Evolutionary conservation across 2,888 invertebrate species (phyloP), one percentile per base, ranked within the genome.

Genomic region (Chrysomela aeneicollis): DNA sequence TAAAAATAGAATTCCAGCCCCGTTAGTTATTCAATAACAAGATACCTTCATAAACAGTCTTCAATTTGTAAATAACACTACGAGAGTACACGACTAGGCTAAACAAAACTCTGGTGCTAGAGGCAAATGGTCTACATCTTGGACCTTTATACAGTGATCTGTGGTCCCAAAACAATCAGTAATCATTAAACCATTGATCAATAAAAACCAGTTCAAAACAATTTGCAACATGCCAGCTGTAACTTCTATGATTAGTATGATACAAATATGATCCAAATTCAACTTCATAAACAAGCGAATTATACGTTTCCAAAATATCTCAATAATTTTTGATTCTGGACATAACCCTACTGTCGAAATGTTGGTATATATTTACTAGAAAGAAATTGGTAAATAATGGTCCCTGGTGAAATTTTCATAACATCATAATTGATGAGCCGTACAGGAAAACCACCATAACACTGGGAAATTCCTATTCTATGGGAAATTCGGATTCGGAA

Each of bases 141-240:
- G 35, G 54, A 26, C 49, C 62, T 60, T 64, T 62, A 66, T 61
- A 32, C 21, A 54, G 37, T 57, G 52, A 32, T 30, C 71, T 63
- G 70, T 50, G 64, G 67, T 71, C 59, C 68, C 57, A 66, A 71
- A 71, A 68, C 69, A 61, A 69, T 65, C 26, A 26, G 26, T 26
- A 26, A 26, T 26, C 64, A 15, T 51, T 46, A 49, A 15, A 51
- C 46, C 49, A 59, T 52, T 52, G 57, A 64, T 64, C 64, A 58
- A 64, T 64, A 64, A 61, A 64, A 61, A 57, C 54, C 46, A 32
- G 37, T 64, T 47, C 15, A 42, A 42, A 58, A 22, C 21, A 30
- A 61, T 42, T 52, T 8, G 6, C 6, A 26, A 3, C 4, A 26
- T 18, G 26, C 15, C 5, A 46, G 12, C 26, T 26, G 12, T 15